Conservation (phyloP, 2,113 vertebrate species). For the Reinhardtius hippoglossoides region DNA sequence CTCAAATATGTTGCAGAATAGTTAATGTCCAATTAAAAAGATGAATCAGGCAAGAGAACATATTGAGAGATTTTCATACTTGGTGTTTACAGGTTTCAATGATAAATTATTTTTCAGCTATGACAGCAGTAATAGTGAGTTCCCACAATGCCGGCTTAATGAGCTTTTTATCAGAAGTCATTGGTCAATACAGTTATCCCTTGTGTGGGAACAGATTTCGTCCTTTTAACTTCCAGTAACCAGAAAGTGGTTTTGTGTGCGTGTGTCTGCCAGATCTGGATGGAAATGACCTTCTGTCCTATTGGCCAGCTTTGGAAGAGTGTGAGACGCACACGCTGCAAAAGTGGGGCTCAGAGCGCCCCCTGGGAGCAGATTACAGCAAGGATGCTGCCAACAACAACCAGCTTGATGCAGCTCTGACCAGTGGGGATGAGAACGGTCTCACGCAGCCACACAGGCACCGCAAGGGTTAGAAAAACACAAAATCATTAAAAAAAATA, state of each 20-base stretch:
- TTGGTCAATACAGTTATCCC: not conserved
- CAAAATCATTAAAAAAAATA: not conserved
- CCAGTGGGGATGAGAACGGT: constrained; percentile 94
- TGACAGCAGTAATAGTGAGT: not conserved
- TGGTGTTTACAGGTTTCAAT: not conserved
- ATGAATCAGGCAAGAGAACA: not conserved
- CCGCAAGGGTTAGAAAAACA: constrained; percentile 89
- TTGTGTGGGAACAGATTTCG: not conserved
- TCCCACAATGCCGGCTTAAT: not conserved
- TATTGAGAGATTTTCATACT: not conserved
- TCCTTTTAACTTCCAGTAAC: not conserved
- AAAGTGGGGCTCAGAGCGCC: constrained; percentile 97
- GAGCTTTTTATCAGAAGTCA: not conserved
- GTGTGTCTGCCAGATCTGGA: constrained; percentile 87
- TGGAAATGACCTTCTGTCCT: constrained; percentile 96
- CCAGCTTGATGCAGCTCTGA: constrained; percentile 90
- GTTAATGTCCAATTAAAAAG: constrained; percentile 10
- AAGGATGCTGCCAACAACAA: constrained; percentile 97
- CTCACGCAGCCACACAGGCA: constrained; percentile 89
- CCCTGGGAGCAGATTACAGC: constrained; percentile 91
- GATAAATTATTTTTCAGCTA: not conserved
- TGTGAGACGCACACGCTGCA: constrained; percentile 91
- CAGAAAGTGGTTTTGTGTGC: not conserved
- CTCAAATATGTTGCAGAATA: not conserved
- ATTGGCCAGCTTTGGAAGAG: constrained; percentile 95